A percentile compares a stretch with the other conserved stretches of the same genome.
Conservation (phyloP, 2,113 vertebrate species). For the Ciconia boyciana region DNA sequence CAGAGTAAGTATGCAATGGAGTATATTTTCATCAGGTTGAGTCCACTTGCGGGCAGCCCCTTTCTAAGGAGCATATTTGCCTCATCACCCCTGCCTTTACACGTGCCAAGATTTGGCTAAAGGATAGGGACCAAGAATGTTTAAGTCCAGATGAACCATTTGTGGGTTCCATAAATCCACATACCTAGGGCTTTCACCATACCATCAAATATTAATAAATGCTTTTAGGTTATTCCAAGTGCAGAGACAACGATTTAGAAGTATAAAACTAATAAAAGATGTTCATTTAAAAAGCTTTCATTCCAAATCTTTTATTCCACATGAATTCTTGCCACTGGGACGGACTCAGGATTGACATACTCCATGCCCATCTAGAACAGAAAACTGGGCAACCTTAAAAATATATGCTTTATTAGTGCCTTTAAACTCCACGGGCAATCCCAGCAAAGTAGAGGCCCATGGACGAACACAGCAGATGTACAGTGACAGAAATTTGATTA, state of each 20-base stretch:
- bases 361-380: background rate
- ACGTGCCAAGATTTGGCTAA: background rate
- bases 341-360: background rate
- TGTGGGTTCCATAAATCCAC: background rate
- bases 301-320: background rate
- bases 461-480: background rate
- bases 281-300: background rate
- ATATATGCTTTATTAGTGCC: background rate
- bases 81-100: background rate
- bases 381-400: background rate
- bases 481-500: background rate
- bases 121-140: background rate
- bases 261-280: conserved; percentile 12
- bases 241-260: conserved; percentile 58
- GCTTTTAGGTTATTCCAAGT: conserved; percentile 66
- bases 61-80: background rate
- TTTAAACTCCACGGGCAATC: background rate
- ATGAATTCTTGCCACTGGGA: background rate
- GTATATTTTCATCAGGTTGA: background rate
- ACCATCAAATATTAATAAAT: conserved; percentile 75
- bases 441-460: background rate
- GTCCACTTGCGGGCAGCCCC: background rate
- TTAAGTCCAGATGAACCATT: background rate
- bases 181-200: background rate
- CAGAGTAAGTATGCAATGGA: background rate